A percentile compares a stretch with the other conserved stretches of the same genome.
phyloP scores from a whole-genome alignment of 2,797 vertebrate genomes.

The Pipistrellus nathusii region DNA sequence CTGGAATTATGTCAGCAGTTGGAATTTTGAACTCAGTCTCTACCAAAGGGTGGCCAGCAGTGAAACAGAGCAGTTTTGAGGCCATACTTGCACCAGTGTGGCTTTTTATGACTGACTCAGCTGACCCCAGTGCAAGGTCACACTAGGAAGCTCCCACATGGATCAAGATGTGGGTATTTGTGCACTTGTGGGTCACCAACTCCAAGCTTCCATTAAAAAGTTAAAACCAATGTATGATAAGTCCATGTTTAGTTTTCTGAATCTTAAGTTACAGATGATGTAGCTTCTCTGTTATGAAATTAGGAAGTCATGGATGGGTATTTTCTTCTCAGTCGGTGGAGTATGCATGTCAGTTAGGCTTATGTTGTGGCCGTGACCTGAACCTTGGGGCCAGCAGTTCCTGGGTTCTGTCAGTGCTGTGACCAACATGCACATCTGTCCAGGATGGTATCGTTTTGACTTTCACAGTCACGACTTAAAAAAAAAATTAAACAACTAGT shows the following conservation, averaged over 20 bases:
- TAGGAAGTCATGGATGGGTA: not conserved
- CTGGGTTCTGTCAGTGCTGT: not conserved
- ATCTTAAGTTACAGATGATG: not conserved
- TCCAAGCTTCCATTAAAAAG: not conserved
- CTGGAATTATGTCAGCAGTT: not conserved
- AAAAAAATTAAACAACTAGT: not conserved
- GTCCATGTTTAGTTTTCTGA: conserved; percentile 34
- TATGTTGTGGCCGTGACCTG: not conserved
- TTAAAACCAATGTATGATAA: conserved; percentile 1
- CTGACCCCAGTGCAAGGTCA: not conserved
- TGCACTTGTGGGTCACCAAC: not conserved
- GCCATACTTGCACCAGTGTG: not conserved
- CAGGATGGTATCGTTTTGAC: not conserved
- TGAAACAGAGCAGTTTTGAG: not conserved
- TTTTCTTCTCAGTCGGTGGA: not conserved
- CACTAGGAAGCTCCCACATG: not conserved
- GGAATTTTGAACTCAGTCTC: not conserved
- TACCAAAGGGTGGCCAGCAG: not conserved
- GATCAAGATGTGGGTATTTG: not conserved
- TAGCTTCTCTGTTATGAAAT: not conserved
- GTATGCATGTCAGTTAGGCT: not conserved
- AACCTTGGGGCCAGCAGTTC: not conserved
- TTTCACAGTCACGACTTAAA: not conserved
- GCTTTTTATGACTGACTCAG: not conserved
- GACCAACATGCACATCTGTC: not conserved